Evolutionary conservation across 2,888 invertebrate species (phyloP).

Genomic region (Trichogramma evanescens): DNA sequence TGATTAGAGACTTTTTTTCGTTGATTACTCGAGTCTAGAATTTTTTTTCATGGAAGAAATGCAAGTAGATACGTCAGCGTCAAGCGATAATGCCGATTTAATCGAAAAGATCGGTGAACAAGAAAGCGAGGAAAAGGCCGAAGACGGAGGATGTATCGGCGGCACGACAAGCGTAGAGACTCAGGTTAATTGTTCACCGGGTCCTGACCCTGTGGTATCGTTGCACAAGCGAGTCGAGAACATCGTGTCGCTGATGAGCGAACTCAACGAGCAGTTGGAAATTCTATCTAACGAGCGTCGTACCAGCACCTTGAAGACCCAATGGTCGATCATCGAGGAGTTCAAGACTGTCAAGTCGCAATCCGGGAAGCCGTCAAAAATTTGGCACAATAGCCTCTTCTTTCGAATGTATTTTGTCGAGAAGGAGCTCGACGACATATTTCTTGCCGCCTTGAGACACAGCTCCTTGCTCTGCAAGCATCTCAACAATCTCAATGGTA

Average conservation of each 20-base stretch:
- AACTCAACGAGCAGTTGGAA: constrained; percentile 31
- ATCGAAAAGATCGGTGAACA: no score
- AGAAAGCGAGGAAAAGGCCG: no score
- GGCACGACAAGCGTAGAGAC: no score
- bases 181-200: no score
- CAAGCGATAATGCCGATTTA: no score
- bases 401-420: constrained; percentile 36
- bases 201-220: no score
- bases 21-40: no score
- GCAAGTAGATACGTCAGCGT: no score
- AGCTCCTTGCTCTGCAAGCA: constrained; percentile 32
- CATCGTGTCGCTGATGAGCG: constrained; percentile 29
- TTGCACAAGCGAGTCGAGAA: constrained; percentile 25
- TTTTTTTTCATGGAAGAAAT: no score
- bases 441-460: constrained; percentile 29
- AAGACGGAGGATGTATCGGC: no score
- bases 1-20: no score
- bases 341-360: background rate
- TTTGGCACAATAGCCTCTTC: constrained; percentile 33
- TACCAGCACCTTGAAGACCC: constrained; percentile 32
- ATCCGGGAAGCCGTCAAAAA: constrained; percentile 10
- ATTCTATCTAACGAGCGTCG: constrained; percentile 37
- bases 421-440: constrained; percentile 33
- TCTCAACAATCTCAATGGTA: constrained; percentile 35
- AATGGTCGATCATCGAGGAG: constrained; percentile 28